phyloP scores from a whole-genome alignment of 2,797 vertebrate genomes.

The Syngnathus rostellatus region DNA sequence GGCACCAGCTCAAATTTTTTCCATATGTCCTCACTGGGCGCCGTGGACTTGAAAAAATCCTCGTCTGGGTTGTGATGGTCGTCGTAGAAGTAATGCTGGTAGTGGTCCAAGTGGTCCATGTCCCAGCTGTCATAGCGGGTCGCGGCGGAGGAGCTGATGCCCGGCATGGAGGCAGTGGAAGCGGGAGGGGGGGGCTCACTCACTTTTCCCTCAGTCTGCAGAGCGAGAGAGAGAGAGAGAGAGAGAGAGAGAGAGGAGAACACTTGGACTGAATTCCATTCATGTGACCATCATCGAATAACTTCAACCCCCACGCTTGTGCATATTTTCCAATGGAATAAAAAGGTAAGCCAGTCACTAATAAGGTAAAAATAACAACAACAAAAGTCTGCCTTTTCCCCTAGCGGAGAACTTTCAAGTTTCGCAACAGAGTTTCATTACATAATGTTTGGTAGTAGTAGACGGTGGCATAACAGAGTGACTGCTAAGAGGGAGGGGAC shows the following conservation, averaged over 20 bases:
- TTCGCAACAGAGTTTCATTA: constrained; percentile 63
- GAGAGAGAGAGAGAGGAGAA: constrained; percentile 16
- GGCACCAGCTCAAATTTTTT: constrained; percentile 96
- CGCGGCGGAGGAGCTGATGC: constrained; percentile 60
- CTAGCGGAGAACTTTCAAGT: constrained; percentile 45
- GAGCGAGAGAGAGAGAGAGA: constrained; percentile 19
- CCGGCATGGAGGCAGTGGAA: constrained; percentile 59
- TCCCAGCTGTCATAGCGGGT: constrained; percentile 71
- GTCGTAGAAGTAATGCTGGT: constrained; percentile 92
- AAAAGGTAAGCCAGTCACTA: not conserved
- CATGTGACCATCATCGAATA: too few species aligned
- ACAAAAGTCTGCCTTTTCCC: not conserved
- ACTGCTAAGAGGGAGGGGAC: too few species aligned
- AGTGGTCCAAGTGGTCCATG: constrained; percentile 84
- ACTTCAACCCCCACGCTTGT: too few species aligned
- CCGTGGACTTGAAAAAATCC: constrained; percentile 89
- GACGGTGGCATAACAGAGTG: constrained; percentile 13
- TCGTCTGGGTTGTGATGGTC: constrained; percentile 79
- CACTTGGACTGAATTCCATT: constrained; percentile 2
- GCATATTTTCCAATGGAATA: not conserved
- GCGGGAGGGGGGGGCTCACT: constrained; percentile 36
- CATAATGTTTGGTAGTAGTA: constrained; percentile 49
- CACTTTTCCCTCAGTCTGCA: constrained; percentile 57
- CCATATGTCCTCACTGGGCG: constrained; percentile 96
- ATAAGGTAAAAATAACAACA: not conserved